Evolutionary conservation across 2,888 invertebrate genomes (phyloP), one percentile per base, ranked within the genome.

Genomic region (Diadromus collaris): DNA sequence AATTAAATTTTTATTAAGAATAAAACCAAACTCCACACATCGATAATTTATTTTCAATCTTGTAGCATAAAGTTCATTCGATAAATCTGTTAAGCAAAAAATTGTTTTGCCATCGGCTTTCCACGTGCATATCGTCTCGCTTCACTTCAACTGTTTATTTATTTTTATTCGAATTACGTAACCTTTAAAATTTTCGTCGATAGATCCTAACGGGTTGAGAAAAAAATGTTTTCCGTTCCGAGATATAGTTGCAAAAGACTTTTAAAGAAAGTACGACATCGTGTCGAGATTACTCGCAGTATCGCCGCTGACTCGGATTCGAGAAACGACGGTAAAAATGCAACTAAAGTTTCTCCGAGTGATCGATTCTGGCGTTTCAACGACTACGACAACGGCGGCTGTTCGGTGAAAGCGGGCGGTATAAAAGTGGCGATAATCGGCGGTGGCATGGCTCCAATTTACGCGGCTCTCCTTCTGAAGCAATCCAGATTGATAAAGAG

Each of bases 401-500:
- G n/a, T 27, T 34, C 58, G 32, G 51, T 65, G 44, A 72, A 54
- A 41, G 60, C 56, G 13, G 24, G 54, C 32, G 63, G 83, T 24
- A 27, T 88, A 51, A 83, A 81, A 67, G 82, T 90, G n/a, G 85
- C 84, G 56, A 85, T 90, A 70, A 84, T 90, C 19, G 90, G 89
- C 2, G 89, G 89, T 51, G 87, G 88, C 58, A 83, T 78, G 38
- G 77, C 84, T 1, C 80, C 87, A 4, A 77, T 86, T 68, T 89
- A 85, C 68, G 79, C 88, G 5, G 82, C 85, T 16, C 38, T 89
- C 46, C 84, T 90, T 60, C 78, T 90, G 10, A 90, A 89, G 80
- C 89, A 89, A 81, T 88, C 85, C 60, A 83, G 82, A 46, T 61
- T 84, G 2, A 86, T 90, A 67, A 87, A 86, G 67, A 78, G 68